phyloP scores from a whole-genome alignment of 2,888 invertebrate species.

The Pseudanteris insignis region DNA sequence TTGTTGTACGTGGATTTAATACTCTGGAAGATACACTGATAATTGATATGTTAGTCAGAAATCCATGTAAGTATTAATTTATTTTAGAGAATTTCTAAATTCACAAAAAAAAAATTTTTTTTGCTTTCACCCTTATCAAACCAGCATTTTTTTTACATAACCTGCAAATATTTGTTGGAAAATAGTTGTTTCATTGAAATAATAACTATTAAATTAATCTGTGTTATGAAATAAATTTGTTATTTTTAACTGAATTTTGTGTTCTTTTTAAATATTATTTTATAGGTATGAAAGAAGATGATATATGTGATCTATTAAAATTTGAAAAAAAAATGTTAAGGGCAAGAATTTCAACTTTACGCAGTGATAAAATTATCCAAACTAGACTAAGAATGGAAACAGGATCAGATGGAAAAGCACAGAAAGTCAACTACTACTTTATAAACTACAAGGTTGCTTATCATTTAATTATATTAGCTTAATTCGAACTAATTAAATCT shows the following conservation, averaged over 20 bases:
- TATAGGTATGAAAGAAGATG: constrained; percentile 86
- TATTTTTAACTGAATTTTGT: not conserved
- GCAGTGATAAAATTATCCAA: constrained; percentile 94
- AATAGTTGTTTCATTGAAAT: no score
- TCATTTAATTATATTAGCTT: no score
- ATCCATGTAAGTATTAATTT: constrained; percentile 80
- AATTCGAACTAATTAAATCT: no score
- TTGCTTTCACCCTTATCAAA: no score
- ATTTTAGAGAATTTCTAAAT: not conserved
- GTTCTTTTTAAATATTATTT: no score
- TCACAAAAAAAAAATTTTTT: no score
- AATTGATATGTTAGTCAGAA: constrained; percentile 93
- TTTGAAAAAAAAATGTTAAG: constrained; percentile 94
- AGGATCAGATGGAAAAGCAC: constrained; percentile 91
- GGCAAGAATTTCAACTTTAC: constrained; percentile 84
- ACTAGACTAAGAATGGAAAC: constrained; percentile 94
- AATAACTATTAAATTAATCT: no score
- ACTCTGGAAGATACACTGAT: constrained; percentile 92
- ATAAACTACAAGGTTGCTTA: constrained; percentile 87
- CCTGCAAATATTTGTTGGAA: no score
- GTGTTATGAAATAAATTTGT: no score
- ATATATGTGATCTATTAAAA: constrained; percentile 87
- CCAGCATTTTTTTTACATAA: no score
- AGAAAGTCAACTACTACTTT: constrained; percentile 96
- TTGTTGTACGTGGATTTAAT: constrained; percentile 94